Base-by-base conservation (phyloP, 1,140 invertebrate genomes). In the Psix sp. region DNA sequence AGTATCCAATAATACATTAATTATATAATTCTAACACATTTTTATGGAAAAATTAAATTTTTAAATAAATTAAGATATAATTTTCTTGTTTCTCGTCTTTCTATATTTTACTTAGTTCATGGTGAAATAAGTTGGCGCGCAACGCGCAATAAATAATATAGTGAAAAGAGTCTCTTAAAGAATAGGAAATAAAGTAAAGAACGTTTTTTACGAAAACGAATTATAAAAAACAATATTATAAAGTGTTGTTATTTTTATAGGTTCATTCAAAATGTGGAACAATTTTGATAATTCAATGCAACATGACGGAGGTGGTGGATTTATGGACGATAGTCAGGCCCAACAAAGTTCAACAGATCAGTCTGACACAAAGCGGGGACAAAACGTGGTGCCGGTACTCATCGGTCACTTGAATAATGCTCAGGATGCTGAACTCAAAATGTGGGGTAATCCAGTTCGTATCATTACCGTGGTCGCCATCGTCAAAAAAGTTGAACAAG, bases 301-400 rank as follows among this genome's bases (percentile, higher is more conserved):
- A 26, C 4, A 38, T 5, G 39, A 39, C 16, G 65, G 17, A 2
- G 66, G 63, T 7, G 82, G 80, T 1, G 82, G 81, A 35, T 84
- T 81, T 56, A 38, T 81, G 56, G 62, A 84, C 15, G 76, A 77
- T 0, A 79, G 63, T 24, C n/a, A 33, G 0, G 60, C 17, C 14
- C 76, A 66, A 0, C 46, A 39, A 9, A 40, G 7, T n/a, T 51
- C 38, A 6, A 42, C 66, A 26, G 67, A 74, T 1, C 71, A 79
- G 57, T 4, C 17, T 13, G 75, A 72, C 15, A 0, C 49, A 4
- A 79, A 74, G 38, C 56, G 78, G 5, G 66, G 54, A 24, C 78
- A 81, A 45, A 80, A 74, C 31, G 63, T 84, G 21, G 42, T 84
- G 0, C 84, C 85, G 0, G 40, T 84, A 2, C 77, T 83, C 59